phyloP scores from a whole-genome alignment of 2,888 invertebrate species.

The Sthenelais limicola region DNA sequence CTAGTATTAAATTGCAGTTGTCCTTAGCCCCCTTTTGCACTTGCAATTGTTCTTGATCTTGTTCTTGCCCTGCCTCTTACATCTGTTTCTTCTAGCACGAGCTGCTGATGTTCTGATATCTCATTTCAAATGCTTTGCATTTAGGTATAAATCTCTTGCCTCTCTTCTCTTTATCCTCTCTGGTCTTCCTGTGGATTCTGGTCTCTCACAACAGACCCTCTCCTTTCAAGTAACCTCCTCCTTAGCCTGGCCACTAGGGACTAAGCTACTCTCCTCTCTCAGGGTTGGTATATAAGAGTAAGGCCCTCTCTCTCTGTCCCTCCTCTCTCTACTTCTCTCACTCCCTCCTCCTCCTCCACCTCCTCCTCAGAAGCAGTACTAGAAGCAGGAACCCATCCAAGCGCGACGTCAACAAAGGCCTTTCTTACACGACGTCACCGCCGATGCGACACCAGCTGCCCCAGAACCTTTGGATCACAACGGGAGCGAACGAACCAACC shows the following conservation, averaged over 20 bases:
- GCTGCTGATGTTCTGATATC: too few species aligned
- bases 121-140: too few species aligned
- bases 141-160: too few species aligned
- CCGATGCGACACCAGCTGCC: slow-evolving; percentile 7
- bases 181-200: too few species aligned
- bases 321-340: neutral
- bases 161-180: too few species aligned
- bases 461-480: slow-evolving; percentile 6
- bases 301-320: too few species aligned
- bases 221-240: slow-evolving; percentile 26
- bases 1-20: too few species aligned
- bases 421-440: neutral
- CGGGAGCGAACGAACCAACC: neutral
- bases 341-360: neutral
- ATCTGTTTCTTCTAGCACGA: too few species aligned
- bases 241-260: neutral
- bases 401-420: slow-evolving; percentile 12
- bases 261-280: neutral
- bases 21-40: too few species aligned
- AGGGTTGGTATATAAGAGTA: slow-evolving; percentile 15
- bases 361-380: neutral
- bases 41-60: too few species aligned
- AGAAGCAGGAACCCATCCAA: neutral
- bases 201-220: too few species aligned
- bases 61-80: too few species aligned